Conservation (phyloP, 2,113 vertebrate species). For the Osmerus mordax region DNA sequence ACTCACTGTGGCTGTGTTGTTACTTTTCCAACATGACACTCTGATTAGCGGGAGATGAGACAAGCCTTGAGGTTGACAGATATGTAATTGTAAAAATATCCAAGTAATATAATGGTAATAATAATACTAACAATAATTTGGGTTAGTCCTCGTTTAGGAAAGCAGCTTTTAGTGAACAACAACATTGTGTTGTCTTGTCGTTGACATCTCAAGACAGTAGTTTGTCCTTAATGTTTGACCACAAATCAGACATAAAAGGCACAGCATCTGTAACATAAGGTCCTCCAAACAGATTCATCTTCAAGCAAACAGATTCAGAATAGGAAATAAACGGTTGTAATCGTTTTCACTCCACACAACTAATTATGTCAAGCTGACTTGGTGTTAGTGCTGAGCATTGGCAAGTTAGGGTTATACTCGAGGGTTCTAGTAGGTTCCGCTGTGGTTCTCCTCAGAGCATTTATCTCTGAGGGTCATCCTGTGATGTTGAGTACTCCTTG, state of each 20-base stretch:
- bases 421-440: not conserved
- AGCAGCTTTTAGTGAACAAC: not conserved
- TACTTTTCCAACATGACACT: not conserved
- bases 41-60: not conserved
- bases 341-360: not conserved
- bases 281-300: not conserved
- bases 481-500: not conserved
- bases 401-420: not conserved
- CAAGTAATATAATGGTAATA: not conserved
- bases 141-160: not conserved
- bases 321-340: not conserved
- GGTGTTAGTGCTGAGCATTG: not conserved
- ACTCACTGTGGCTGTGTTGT: not conserved
- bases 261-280: not conserved
- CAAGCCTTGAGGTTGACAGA: not conserved
- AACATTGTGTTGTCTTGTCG: not conserved
- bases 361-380: not conserved
- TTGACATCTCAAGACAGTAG: slow-evolving; percentile 28
- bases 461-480: not conserved
- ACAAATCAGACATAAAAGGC: not conserved
- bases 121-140: no score
- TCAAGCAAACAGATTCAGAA: not conserved
- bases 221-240: slow-evolving; percentile 21
- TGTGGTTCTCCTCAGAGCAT: not conserved
- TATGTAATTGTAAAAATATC: not conserved